Base-by-base conservation (phyloP, 2,888 invertebrate genomes). In the Mimachlamys varia region DNA sequence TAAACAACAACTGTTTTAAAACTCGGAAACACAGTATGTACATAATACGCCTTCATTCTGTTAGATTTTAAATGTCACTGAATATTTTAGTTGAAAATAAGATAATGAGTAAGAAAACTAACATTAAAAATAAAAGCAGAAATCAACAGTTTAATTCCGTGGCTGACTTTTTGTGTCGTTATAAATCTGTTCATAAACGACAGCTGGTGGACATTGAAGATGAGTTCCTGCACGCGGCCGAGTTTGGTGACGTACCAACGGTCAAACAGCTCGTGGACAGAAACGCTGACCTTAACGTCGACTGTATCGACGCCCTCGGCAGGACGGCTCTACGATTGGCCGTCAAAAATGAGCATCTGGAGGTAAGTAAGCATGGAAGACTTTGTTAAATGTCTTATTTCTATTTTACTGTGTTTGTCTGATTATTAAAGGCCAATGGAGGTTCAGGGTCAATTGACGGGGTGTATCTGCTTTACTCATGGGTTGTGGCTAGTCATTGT, bases 271-370 rank as follows among this genome's bases (percentile, higher is more conserved):
- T 96, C 53, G 91, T 96, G 37, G 91, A 89, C 22, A 94, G 95
- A 13, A 94, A 94, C 49, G 92, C 93, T 0, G 95, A 95, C 19
- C 93, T 96, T 13, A 96, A 96, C 90, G 94, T 95, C 15, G 95
- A 96, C 94, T 95, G 96, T 88, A 95, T 95, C 33, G 96, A 96
- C 92, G 95, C 95, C 22, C 93, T 96, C 33, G 96, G 96, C 12
- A 91, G 96, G 17, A 96, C 95, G 4, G 96, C 96, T 0, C 94
- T 96, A 4, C 90, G 95, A 33, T 93, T 96, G 87, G 96, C 96
- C 0, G 96, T 96, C 12, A 96, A 95, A 91, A 96, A 96, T 92
- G 96, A 96, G 92, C 96, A 96, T 89, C 92, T 96, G 12, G 96
- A 96, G 94, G 96, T 96, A 93, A 93, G 53, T 53, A 12, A 53